Base-by-base conservation (phyloP, 1,140 invertebrate genomes). In the Brachionus paranguensis region DNA sequence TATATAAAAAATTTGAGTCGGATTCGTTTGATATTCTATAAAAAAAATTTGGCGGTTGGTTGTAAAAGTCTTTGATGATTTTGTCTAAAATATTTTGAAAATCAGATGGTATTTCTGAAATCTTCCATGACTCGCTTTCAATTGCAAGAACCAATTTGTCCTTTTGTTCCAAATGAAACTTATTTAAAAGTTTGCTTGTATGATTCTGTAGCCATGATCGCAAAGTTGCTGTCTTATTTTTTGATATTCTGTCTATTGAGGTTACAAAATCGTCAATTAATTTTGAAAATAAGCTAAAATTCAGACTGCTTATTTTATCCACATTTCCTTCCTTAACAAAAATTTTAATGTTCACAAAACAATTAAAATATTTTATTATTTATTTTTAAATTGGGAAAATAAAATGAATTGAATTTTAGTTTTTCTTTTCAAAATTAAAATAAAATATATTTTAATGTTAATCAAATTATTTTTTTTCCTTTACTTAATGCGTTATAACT, bases 61-160 rank as follows among this genome's bases (percentile, higher is more conserved):
- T 68, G 43, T 12, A 86, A 89, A 90, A 91, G 85, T 88, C 89
- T 20, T 88, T 90, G 74, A 91, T 89, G 86, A 95, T 93, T 86
- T 92, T 91, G 88, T 93, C 92, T n/a, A 96, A 92, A 68, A 97
- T 90, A 20, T 89, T 91, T 89, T 97, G 95, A 88, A 96, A 93
- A 88, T 96, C 94, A 84, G 91, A 88, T 0, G 95, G 93, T 60
- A 98, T 94, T 86, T 96, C 94, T n/a, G 95, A 94, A 86, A 94
- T 92, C 88, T 94, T 95, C 96, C 97, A 99, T 74, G 93, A 91
- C 89, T 99, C 97, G 85, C 92, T 93, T 87, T 98, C 96, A 47
- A 99, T 89, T 47, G 96, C 91, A 14, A 68, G 27, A 45, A 17
- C 24, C 24, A 78, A 86, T 85, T 84, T 55, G 17, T 55, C 68